These are phyloP conservation scores for Spea bombifrons DNA, from an alignment of 2,113 vertebrate species.

Conservation along the genomic window DNA sequence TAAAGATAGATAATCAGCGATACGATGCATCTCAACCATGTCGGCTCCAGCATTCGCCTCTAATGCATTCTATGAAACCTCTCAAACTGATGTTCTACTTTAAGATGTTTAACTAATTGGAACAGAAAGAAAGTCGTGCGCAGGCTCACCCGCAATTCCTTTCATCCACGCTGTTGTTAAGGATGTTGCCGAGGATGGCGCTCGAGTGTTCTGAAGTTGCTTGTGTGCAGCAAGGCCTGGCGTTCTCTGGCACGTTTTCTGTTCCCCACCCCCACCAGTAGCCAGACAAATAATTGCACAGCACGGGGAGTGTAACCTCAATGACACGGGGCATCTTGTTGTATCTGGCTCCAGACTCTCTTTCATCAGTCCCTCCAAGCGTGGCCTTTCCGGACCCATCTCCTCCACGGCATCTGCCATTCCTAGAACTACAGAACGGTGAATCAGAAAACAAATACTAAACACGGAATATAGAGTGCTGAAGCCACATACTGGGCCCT, in stretches of 20 bases:
- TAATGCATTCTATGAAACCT: slow-evolving; percentile 12
- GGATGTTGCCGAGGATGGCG: slow-evolving; percentile 89
- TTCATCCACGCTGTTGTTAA: slow-evolving; percentile 99
- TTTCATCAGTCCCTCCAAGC: slow-evolving; percentile 85
- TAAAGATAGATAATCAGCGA: neutral
- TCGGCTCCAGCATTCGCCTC: neutral
- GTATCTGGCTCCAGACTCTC: slow-evolving; percentile 95
- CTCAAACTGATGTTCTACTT: neutral
- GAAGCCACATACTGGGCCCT: too few species aligned
- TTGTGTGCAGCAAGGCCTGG: slow-evolving; percentile 78
- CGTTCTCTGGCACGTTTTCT: slow-evolving; percentile 73
- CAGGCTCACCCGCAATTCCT: slow-evolving; percentile 85
- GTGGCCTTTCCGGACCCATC: slow-evolving; percentile 90
- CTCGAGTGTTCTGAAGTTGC: slow-evolving; percentile 95
- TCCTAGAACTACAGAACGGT: slow-evolving; percentile 74
- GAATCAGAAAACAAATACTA: neutral
- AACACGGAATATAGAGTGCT: too few species aligned
- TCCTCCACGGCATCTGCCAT: slow-evolving; percentile 86
- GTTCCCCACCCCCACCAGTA: slow-evolving; percentile 97
- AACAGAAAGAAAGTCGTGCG: neutral
- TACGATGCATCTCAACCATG: slow-evolving; percentile 6
- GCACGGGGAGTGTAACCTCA: slow-evolving; percentile 94
- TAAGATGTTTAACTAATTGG: neutral
- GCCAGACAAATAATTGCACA: slow-evolving; percentile 96
- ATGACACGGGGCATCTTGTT: slow-evolving; percentile 97